Percentiles rank a stretch among this genome's conserved stretches.
These are phyloP conservation scores for Macrotus californicus DNA, from an alignment of 2,113 vertebrate species.

Conservation along the genomic window DNA sequence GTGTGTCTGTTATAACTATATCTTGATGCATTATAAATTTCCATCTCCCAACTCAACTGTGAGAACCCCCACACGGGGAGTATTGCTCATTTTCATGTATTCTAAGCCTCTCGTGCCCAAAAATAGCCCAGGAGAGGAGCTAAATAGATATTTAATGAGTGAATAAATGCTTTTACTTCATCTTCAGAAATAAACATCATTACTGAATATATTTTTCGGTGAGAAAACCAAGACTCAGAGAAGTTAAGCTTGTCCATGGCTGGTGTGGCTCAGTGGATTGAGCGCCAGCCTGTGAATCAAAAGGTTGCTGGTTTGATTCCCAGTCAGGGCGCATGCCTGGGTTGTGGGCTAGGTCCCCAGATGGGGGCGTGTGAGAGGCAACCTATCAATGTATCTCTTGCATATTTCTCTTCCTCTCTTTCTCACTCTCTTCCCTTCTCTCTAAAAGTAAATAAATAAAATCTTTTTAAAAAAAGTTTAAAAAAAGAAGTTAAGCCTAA, in stretches of 20 bases:
- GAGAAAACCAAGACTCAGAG: not conserved
- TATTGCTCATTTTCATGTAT: not conserved
- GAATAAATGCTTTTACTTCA: not conserved
- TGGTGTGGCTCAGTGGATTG: too few relatives aligned
- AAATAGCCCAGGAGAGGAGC: not conserved
- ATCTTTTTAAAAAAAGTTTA: too few relatives aligned
- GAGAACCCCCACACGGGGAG: not conserved
- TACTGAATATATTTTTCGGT: not conserved
- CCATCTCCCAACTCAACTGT: not conserved
- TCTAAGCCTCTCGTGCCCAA: not conserved
- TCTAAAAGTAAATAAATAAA: too few relatives aligned
- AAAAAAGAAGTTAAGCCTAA: not conserved
- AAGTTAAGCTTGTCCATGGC: not conserved
- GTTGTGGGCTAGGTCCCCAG: too few relatives aligned
- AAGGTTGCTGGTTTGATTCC: too few relatives aligned
- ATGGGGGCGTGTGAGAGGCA: too few relatives aligned
- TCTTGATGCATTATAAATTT: not conserved
- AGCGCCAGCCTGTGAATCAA: too few relatives aligned
- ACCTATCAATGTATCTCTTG: too few relatives aligned
- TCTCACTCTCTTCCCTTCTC: too few relatives aligned
- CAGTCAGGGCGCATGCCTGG: too few relatives aligned
- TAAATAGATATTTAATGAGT: not conserved
- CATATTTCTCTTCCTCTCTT: too few relatives aligned
- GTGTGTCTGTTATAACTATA: not conserved
- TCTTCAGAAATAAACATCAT: not conserved